Evolutionary conservation across 2,888 invertebrate species (phyloP), one percentile per base, ranked within the genome.

Genomic region (Trichacis sp.): DNA sequence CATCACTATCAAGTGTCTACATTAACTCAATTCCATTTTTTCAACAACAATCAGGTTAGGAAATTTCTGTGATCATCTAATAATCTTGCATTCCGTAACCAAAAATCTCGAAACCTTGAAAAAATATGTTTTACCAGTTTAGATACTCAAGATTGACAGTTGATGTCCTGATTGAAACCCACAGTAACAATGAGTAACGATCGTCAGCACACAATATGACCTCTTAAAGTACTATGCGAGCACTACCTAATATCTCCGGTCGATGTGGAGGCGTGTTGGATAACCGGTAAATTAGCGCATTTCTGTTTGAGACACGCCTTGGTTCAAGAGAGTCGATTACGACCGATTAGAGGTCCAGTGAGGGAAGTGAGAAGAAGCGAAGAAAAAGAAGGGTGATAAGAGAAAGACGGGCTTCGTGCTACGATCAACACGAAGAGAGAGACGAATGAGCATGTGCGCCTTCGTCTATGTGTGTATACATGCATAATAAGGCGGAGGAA

Each of bases 251-350:
- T 64, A 53, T 57, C 60, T 65, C 59, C 47, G 42, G 40, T 48
- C 12, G 40, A 48, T 48, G 46, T 5, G 51, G 54, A 54, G 62
- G 60, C 65, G 52, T 61, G 57, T 47, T 63, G 59, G 63, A 69
- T 64, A 69, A 66, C 63, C 52, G 58, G 69, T 69, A 64, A 69
- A 69, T 66, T 69, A 69, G 61, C 51, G 61, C 61, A 69, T 50
- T 69, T 66, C 66, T 66, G 64, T 61, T 66, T 57, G 29, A 63
- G 65, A 65, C 68, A 69, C 62, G 63, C 65, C 68, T 58, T 62
- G 60, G 60, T 56, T 60, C 54, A 56, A 51, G 62, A 59, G 64
- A 60, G 64, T 48, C 62, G 64, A 68, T 64, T 63, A 63, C 68
- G 57, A 36, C 48, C 60, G 65, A 68, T 63, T 62, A 60, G 64